These are phyloP conservation scores for Scrobipalpa atriplicella DNA, from an alignment of 2,888 invertebrate genomes.

Conservation along the genomic window DNA sequence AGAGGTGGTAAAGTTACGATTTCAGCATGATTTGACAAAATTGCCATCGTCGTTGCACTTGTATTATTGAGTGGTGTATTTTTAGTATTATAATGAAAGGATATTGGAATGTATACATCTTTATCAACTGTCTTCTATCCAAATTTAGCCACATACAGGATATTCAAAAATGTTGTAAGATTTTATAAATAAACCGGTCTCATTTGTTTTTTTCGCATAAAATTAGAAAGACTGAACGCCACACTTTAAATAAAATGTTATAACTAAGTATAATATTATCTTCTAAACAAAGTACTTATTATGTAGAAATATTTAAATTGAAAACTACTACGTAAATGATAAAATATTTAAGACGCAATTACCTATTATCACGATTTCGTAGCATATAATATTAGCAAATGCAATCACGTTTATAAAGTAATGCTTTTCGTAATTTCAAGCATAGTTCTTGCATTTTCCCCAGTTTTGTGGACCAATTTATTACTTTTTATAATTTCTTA, in stretches of 20 bases:
- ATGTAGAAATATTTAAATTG: conserved; percentile 36
- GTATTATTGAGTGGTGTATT: not conserved
- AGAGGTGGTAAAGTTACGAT: not conserved
- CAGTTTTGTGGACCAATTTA: conserved; percentile 43
- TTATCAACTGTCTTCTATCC: conserved; percentile 3
- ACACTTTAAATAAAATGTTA: conserved; percentile 50
- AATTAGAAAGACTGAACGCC: conserved; percentile 68
- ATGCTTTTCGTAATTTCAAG: not conserved
- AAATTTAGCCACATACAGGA: not conserved
- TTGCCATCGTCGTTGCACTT: not conserved
- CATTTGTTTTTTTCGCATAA: conserved; percentile 42
- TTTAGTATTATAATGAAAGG: not conserved
- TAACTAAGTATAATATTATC: conserved; percentile 52
- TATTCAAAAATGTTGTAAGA: not conserved
- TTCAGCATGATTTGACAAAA: not conserved
- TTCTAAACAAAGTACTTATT: conserved; percentile 68
- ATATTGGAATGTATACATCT: not conserved
- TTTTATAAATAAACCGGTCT: not conserved
- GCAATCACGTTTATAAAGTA: not conserved
- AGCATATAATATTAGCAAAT: not conserved
- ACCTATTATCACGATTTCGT: conserved; percentile 23
- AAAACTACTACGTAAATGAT: conserved; percentile 12
- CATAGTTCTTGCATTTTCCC: not conserved
- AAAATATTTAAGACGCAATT: conserved; percentile 20
- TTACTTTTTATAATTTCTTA: not conserved